Base-by-base conservation (phyloP, 2,888 invertebrate species). In the Agriopis aurantiaria region DNA sequence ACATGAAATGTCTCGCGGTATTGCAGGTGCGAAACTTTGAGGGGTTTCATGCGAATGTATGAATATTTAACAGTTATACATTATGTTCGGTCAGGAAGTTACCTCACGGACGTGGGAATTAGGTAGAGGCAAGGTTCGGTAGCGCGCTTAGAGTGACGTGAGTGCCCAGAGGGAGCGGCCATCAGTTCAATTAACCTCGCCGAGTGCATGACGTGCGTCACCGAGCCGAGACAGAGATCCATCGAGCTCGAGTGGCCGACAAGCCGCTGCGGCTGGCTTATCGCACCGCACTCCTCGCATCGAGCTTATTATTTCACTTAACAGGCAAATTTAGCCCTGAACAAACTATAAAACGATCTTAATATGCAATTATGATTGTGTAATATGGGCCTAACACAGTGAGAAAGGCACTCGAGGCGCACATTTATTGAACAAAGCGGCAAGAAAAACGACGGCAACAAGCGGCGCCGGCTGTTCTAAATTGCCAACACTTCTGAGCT, bases 381-480 rank as follows among this genome's bases (percentile, higher is more conserved):
- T 85, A 87, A 87, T 87, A 86, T 85, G 83, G 82, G 82, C 80
- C 82, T 84, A 85, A 86, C 85, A 85, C 82, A 78, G 85, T 85
- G 85, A 85, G 84, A 89, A 88, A 85, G 82, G 86, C 82, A 81
- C 85, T 88, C 84, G 77, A 80, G 80, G 79, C 86, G 84, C 85
- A 89, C 90, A 89, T 91, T 91, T 90, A 91, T 90, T 87, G 88
- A 89, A 89, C 88, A 87, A 88, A 89, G 88, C 83, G 86, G 86
- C 85, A 86, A 87, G 90, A 91, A 90, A 91, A 91, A 91, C 88
- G 91, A 83, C 84, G 87, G 85, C 85, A 87, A 89, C 90, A 89
- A 86, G 85, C 86, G 82, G 86, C 85, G 80, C 91, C 92, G 88
- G 90, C 85, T 93, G 91, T 84, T 85, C 88, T 82, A 86, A 91